Evolutionary conservation across 2,797 vertebrate genomes (phyloP).

Genomic region (Eulemur mongoz): DNA sequence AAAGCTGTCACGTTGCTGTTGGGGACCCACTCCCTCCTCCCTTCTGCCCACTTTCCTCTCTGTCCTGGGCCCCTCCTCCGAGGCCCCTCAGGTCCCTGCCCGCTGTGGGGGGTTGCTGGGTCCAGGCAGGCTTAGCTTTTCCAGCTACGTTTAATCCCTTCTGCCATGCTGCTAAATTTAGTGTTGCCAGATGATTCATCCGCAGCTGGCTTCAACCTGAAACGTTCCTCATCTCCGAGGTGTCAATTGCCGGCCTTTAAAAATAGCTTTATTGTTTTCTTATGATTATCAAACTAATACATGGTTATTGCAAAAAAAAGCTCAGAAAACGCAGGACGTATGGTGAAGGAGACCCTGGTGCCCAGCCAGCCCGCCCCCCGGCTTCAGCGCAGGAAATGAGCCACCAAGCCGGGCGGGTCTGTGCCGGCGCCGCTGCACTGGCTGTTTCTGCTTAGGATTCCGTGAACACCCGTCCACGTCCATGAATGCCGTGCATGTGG

Average conservation of each 20-base stretch:
- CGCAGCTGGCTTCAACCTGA: background rate
- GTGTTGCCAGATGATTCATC: accelerated
- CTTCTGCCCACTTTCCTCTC: background rate
- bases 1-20: background rate
- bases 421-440: accelerated
- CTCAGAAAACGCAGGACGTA: background rate
- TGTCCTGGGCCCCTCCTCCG: accelerated
- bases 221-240: accelerated
- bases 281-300: background rate
- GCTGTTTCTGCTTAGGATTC: accelerated
- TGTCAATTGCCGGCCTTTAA: background rate
- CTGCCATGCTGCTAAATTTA: background rate
- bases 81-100: accelerated
- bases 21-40: background rate
- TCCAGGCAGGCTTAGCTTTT: background rate
- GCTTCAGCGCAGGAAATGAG: accelerated
- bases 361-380: accelerated
- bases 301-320: background rate
- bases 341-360: background rate
- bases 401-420: accelerated
- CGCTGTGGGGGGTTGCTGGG: background rate
- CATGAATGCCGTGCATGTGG: accelerated
- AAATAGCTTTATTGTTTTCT: conserved; percentile 55
- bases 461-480: accelerated
- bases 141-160: background rate